A percentile compares a stretch with the other conserved stretches of the same genome.
phyloP scores from a whole-genome alignment of 2,113 vertebrate species.

The Hiodon alosoides region DNA sequence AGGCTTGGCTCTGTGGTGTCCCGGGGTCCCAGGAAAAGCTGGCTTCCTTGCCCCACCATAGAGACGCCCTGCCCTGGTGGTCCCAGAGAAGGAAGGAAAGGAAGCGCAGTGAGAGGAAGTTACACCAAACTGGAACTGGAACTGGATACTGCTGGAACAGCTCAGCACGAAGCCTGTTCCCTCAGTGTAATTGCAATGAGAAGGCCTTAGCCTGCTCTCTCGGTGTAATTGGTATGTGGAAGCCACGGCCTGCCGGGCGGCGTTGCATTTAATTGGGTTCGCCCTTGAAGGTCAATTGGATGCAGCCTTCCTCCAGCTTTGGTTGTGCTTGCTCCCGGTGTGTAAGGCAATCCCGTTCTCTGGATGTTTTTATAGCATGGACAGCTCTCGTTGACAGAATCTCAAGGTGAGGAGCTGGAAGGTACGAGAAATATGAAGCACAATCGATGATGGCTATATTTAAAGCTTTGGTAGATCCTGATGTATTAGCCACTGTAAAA shows the following conservation, averaged over 20 bases:
- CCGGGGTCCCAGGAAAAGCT: not conserved
- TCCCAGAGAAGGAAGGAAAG: too few relatives aligned
- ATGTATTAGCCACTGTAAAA: constrained; percentile 56
- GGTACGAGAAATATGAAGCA: constrained; percentile 56
- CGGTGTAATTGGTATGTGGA: not conserved
- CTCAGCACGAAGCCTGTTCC: too few relatives aligned
- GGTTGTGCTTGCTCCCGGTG: not conserved
- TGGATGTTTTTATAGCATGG: constrained; percentile 21
- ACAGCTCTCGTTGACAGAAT: constrained; percentile 24
- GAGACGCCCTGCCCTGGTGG: too few relatives aligned
- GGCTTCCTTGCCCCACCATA: too few relatives aligned
- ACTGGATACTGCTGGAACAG: too few relatives aligned
- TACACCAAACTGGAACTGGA: too few relatives aligned
- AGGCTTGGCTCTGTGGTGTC: not conserved
- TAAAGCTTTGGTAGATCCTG: constrained; percentile 52
- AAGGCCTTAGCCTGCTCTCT: not conserved
- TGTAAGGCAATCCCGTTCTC: constrained; percentile 30
- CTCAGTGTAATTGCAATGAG: not conserved
- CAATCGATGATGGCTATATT: constrained; percentile 64
- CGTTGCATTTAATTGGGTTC: not conserved
- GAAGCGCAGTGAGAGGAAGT: too few relatives aligned
- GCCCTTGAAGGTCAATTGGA: constrained; percentile 16
- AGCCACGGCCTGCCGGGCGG: not conserved
- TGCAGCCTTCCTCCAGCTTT: constrained; percentile 21
- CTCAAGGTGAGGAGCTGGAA: constrained; percentile 51